Evolutionary conservation across 2,113 vertebrate species (phyloP), one percentile per base, ranked within the genome.

Genomic region (Gila orcuttii): DNA sequence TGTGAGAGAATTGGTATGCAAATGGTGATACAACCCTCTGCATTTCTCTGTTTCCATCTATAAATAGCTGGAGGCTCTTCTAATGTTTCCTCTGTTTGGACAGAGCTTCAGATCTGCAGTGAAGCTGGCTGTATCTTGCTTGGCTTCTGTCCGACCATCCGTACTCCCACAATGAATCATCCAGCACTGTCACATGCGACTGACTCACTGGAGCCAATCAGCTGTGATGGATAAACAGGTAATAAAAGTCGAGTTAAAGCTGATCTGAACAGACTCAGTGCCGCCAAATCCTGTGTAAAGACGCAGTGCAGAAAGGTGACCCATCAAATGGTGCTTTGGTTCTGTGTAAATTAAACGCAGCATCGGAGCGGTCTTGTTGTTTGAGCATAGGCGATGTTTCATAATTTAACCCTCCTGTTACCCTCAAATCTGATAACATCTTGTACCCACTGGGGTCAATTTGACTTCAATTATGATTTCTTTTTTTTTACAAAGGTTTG

Each of bases 201-300:
- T 66, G 62, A 69, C 28, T 82, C 62, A 82, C 79, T 31, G 25
- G 5, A 82, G 79, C 62, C 79, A 82, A 36, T 82, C 79, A 69
- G 62, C 79, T 66, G 45, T 69, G 62, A 82, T 69, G 62, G 79
- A 52, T 82, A 82, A 82, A 68, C 45, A 33, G 62, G 25, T 69
- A 66, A 52, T 33, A 52, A 36, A 36, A 69, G 62, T 6, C 1
- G 3, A 6, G 36, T 33, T 9, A 62, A 42, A 47, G n/a, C 17
- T 33, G 78, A 39, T 62, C 36, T 15, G 33, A 62, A 28, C 11
- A 74, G 39, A 45, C 36, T 74, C 39, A 5, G 21, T 42, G 57
- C 23, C n/a, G 2, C 39, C 69, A 73, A 73, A 73, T 23, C 36
- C 36, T n/a, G 69, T n/a, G 39, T 25, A 15, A 47, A 74, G 39